A percentile compares a stretch with the other conserved stretches of the same genome.
phyloP scores from a whole-genome alignment of 2,113 vertebrate genomes.

The Thomomys bottae region DNA sequence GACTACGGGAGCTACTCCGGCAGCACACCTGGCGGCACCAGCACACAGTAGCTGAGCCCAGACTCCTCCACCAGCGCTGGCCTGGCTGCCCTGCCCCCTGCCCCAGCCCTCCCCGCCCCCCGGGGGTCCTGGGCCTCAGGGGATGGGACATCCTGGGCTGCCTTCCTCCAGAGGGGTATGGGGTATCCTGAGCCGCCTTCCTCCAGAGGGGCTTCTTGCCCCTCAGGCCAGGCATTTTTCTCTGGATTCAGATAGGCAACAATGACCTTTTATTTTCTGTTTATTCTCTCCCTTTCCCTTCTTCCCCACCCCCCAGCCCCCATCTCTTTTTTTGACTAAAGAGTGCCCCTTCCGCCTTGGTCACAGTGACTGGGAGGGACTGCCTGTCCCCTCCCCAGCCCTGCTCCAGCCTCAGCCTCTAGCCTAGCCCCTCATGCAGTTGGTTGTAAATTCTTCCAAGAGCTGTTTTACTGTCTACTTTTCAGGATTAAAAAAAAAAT shows the following conservation, averaged over 20 bases:
- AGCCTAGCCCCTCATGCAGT: conserved; percentile 71
- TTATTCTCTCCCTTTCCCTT: background rate
- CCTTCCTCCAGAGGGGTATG: conserved; percentile 56
- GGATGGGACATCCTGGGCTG: conserved; percentile 69
- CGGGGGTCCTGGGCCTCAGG: conserved; percentile 66
- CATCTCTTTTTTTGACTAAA: conserved; percentile 64
- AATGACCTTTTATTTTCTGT: conserved; percentile 70
- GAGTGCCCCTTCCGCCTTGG: background rate
- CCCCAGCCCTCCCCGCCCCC: conserved; percentile 41
- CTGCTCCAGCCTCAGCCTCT: conserved; percentile 63
- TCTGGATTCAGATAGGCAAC: conserved; percentile 75
- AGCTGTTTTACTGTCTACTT: conserved; percentile 82
- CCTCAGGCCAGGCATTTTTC: conserved; percentile 65
- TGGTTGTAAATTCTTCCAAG: conserved; percentile 78
- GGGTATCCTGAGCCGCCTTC: conserved; percentile 47
- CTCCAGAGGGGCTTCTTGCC: conserved; percentile 58
- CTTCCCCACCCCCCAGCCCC: background rate
- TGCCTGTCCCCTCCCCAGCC: background rate
- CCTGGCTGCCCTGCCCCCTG: too few relatives aligned
- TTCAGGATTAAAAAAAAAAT: conserved; percentile 72
- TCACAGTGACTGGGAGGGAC: conserved; percentile 36
- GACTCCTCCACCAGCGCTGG: conserved; percentile 72
- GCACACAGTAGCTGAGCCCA: conserved; percentile 86
- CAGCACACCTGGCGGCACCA: conserved; percentile 87
- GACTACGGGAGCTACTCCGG: conserved; percentile 88